Evolutionary conservation across 2,113 vertebrate species (phyloP).

Genomic region (Percina caprodes): DNA sequence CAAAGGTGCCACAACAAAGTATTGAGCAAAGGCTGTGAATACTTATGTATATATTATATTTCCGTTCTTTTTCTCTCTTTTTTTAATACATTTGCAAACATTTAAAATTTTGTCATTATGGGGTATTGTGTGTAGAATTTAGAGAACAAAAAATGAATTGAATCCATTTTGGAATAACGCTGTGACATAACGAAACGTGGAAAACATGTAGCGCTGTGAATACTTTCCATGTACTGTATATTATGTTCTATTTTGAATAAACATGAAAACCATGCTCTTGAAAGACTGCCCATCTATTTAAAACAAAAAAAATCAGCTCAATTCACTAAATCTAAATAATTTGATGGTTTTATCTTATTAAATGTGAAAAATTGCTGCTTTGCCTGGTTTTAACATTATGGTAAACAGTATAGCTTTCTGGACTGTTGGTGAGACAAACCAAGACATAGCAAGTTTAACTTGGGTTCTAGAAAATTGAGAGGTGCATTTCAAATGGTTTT

Average conservation of each 20-base stretch:
- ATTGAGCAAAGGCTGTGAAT: no score
- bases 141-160: no score
- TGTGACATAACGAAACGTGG: no score
- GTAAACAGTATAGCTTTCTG: not conserved
- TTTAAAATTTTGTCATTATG: no score
- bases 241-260: no score
- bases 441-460: not conserved
- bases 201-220: no score
- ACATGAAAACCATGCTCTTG: not conserved
- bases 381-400: not conserved
- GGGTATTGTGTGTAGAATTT: no score
- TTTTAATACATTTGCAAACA: no score
- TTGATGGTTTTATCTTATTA: not conserved
- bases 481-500: not conserved
- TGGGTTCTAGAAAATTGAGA: not conserved
- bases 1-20: no score
- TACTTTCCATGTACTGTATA: not conserved
- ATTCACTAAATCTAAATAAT: not conserved
- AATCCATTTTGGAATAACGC: no score
- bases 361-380: not conserved
- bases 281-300: not conserved
- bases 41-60: no score
- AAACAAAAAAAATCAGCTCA: not conserved
- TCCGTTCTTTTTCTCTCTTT: no score
- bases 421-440: not conserved